Evolutionary conservation across 2,113 vertebrate genomes (phyloP), one percentile per base, ranked within the genome.

Genomic region (Camelus bactrianus): DNA sequence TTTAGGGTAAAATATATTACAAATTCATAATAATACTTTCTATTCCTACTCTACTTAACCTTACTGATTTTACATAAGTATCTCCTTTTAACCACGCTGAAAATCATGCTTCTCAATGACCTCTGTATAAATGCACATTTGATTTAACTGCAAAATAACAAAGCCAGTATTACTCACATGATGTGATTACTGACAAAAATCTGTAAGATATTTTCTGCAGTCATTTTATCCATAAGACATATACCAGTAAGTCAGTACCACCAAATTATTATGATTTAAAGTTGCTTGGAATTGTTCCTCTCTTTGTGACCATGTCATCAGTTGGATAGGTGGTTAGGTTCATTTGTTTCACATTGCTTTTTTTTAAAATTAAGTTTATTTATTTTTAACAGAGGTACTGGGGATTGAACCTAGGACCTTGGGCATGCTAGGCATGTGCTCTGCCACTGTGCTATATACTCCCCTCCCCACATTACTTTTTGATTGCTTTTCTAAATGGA

Each of bases 61-160:
- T 77, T 84, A 65, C 17, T 72, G 24, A 91, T 75, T 93, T 85
- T 42, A 72, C 28, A 80, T 32, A 58, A 52, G 19, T 56, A 65
- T 85, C 15, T 92, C 56, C 56, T 79, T 94, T 89, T 95, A 89
- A 69, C 28, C 22, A 85, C 14, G 46, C 8, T 86, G 65, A 85
- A 83, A 80, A 65, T 28, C 38, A 42, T 50, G 11, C 35, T 92
- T 79, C 58, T 32, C 48, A 85, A 58, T 9, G 6, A 86, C 16
- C 17, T 26, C 16, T 67, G 9, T 75, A 75, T 80, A 84, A 50
- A 93, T 85, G 56, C 19, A 20, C 76, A 88, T 92, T 95, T 81
- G 83, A 22, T 79, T 91, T 48, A 67, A 65, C 2, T 1, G 85
- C 50, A 81, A 38, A 90, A 93, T 89, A 64, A 32, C 12, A 86